These are phyloP conservation scores for Amitus sp. DNA, from an alignment of 2,888 invertebrate species.

Conservation along the genomic window DNA sequence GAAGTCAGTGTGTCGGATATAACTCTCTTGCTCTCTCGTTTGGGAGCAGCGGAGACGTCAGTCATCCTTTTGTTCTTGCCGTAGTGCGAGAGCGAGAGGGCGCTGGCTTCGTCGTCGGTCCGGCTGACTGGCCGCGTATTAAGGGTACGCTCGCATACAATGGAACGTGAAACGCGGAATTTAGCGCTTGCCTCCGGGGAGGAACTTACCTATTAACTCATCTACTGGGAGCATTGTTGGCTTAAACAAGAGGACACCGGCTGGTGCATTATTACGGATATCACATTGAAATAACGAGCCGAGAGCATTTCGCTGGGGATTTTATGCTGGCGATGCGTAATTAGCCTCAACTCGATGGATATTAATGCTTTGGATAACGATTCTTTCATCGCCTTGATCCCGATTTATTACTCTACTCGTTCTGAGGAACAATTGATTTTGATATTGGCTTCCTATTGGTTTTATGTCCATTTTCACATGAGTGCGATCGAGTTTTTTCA, in stretches of 20 bases:
- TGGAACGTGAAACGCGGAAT: conserved; percentile 48
- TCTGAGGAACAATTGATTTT: too few relatives aligned
- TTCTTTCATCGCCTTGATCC: neutral
- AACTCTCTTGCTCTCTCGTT: conserved; percentile 47
- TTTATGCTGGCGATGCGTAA: conserved; percentile 10
- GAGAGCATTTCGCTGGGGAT: conserved; percentile 33
- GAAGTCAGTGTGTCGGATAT: too few relatives aligned
- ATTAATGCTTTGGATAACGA: neutral
- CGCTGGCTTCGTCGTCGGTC: too few relatives aligned
- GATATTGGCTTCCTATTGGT: too few relatives aligned
- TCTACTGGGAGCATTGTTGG: conserved; percentile 63
- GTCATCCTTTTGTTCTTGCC: conserved; percentile 56
- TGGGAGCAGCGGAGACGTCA: conserved; percentile 57
- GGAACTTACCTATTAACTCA: conserved; percentile 66
- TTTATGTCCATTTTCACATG: too few relatives aligned
- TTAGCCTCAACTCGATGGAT: neutral
- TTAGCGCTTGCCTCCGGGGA: conserved; percentile 53
- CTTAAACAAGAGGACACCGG: conserved; percentile 60
- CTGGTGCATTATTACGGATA: conserved; percentile 40
- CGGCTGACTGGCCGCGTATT: conserved; percentile 42
- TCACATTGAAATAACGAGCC: conserved; percentile 31
- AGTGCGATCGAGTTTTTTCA: too few relatives aligned
- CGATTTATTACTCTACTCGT: too few relatives aligned
- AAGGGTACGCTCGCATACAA: conserved; percentile 43
- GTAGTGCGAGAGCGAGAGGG: too few relatives aligned